Evolutionary conservation across 2,113 vertebrate genomes (phyloP).

Genomic region (Pituophis catenifer): DNA sequence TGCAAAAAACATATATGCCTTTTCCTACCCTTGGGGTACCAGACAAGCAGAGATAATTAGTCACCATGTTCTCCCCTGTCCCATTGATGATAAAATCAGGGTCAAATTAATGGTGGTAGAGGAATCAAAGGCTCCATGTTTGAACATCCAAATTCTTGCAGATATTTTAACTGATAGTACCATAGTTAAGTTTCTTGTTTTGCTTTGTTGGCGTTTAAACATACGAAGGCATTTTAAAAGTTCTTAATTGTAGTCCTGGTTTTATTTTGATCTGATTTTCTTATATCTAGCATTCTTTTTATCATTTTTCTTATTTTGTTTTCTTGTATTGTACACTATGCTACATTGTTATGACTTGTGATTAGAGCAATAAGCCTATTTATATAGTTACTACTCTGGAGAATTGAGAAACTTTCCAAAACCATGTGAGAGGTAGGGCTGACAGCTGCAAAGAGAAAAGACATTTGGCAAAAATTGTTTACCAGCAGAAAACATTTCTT

Average conservation of each 20-base stretch:
- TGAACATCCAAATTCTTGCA: not conserved
- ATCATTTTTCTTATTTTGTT: not conserved
- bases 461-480: not conserved
- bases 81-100: not conserved
- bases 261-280: not conserved
- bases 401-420: not conserved
- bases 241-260: not conserved
- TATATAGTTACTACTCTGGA: not conserved
- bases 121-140: not conserved
- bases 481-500: not conserved
- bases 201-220: not conserved
- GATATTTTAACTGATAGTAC: not conserved
- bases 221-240: not conserved
- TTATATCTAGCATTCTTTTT: not conserved
- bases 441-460: not conserved
- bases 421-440: not conserved
- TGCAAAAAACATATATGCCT: not conserved
- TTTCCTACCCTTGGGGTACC: not conserved
- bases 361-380: not conserved
- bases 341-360: not conserved
- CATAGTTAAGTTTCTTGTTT: not conserved
- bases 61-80: not conserved
- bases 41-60: not conserved
- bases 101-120: not conserved
- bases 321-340: not conserved